Percentiles rank a stretch among this genome's conserved stretches.
Conservation (phyloP, 2,797 vertebrate genomes). For the Ceyx erithaca region DNA sequence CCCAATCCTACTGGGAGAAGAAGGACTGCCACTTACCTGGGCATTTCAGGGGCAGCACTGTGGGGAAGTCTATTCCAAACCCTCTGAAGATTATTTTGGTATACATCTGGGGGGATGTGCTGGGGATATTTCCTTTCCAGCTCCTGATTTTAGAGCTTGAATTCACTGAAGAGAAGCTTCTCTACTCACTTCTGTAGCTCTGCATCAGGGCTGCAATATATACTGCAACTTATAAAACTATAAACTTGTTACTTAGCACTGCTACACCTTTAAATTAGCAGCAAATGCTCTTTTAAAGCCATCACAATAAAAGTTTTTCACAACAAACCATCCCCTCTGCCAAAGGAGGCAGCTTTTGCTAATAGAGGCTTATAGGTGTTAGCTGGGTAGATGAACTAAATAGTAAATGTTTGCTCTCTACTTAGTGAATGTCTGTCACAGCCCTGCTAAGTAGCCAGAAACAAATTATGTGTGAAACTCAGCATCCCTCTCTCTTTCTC, state of each 20-base stretch:
- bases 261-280: neutral
- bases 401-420: slow-evolving; percentile 41
- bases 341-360: slow-evolving; percentile 27
- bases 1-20: neutral
- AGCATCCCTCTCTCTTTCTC: slow-evolving; percentile 7
- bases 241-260: neutral
- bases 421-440: slow-evolving; percentile 49
- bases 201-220: neutral
- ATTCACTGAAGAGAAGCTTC: neutral
- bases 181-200: neutral
- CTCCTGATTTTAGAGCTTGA: neutral
- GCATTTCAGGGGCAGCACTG: neutral
- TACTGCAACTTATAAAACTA: neutral
- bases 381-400: slow-evolving; percentile 24
- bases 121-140: neutral
- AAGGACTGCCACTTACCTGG: neutral
- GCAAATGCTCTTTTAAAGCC: neutral
- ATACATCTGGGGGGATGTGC: fast-evolving
- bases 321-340: neutral
- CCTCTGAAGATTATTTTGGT: neutral
- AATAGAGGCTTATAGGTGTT: neutral
- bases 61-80: neutral
- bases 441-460: slow-evolving; percentile 53
- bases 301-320: neutral
- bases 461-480: slow-evolving; percentile 75